A percentile compares a stretch with the other conserved stretches of the same genome.
phyloP scores from a whole-genome alignment of 2,888 invertebrate species.

The Phanerotoma sp. region DNA sequence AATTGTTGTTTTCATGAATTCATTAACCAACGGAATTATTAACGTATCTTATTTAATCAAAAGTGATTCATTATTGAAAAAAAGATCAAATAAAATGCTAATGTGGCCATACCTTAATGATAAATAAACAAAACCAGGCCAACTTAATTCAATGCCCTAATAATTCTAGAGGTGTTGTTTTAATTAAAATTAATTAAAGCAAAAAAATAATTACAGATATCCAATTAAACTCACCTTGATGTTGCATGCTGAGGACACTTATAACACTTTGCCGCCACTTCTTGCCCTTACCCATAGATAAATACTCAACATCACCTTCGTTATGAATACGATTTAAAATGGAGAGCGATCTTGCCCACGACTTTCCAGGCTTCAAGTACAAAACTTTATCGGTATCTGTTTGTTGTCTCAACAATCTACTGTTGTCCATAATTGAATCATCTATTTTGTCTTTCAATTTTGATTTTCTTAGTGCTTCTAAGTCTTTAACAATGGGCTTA shows the following conservation, averaged over 20 bases:
- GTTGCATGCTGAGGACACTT: conserved; percentile 61
- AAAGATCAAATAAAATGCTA: no score
- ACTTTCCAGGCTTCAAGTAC: conserved; percentile 66
- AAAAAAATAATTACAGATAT: conserved; percentile 23
- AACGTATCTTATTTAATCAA: background rate
- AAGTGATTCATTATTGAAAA: no score
- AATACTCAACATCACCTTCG: conserved; percentile 57
- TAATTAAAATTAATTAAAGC: no score
- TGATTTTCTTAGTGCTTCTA: no score
- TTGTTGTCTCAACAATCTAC: no score
- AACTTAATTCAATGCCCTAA: conserved; percentile 1
- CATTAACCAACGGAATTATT: no score
- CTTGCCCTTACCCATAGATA: conserved; percentile 59
- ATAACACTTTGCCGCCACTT: conserved; percentile 63
- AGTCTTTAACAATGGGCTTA: no score
- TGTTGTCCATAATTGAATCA: no score
- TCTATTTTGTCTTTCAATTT: no score
- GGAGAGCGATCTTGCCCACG: conserved; percentile 69
- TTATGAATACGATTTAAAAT: conserved; percentile 61
- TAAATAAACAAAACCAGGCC: background rate
- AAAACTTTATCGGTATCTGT: conserved; percentile 40
- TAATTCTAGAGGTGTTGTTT: background rate
- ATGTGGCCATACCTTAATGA: background rate
- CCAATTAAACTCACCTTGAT: conserved; percentile 52
- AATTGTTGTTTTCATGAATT: no score